Conservation (phyloP, 2,113 vertebrate genomes). For the rat (Rattus norvegicus) region DNA sequence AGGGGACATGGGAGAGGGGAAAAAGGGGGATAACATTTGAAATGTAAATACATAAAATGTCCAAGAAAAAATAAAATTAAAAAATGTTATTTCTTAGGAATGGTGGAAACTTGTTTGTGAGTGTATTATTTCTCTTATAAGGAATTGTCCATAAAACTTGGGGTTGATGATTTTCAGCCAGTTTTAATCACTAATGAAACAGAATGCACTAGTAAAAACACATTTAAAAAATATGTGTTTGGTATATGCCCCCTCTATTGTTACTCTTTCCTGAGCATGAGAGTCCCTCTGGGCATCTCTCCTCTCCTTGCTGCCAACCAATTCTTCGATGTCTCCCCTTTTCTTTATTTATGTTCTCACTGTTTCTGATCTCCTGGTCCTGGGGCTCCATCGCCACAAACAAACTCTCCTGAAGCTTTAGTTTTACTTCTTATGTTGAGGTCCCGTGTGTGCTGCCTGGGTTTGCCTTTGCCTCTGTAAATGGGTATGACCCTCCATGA, state of each 20-base stretch:
- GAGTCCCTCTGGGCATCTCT: too few species aligned
- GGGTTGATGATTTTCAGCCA: background rate
- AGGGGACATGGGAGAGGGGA: too few species aligned
- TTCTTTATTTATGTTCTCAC: background rate
- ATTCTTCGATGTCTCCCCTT: background rate
- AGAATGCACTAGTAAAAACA: background rate
- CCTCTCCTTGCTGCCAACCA: too few species aligned
- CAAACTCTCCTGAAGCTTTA: background rate
- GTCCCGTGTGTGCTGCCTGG: too few species aligned
- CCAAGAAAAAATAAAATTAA: too few species aligned
- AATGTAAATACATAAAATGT: too few species aligned
- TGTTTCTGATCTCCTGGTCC: background rate
- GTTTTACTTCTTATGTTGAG: background rate
- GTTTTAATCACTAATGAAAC: background rate
- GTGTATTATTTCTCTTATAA: background rate
- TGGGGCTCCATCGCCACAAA: background rate
- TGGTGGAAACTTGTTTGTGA: background rate
- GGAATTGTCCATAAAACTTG: background rate
- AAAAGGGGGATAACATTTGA: too few species aligned
- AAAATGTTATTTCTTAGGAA: constrained; percentile 1
- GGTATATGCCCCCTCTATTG: background rate
- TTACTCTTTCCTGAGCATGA: background rate
- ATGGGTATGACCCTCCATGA: too few species aligned
- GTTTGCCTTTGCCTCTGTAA: background rate
- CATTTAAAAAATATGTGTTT: background rate